Base-by-base conservation (phyloP, 2,797 vertebrate species). In the Peromyscus aztecus region DNA sequence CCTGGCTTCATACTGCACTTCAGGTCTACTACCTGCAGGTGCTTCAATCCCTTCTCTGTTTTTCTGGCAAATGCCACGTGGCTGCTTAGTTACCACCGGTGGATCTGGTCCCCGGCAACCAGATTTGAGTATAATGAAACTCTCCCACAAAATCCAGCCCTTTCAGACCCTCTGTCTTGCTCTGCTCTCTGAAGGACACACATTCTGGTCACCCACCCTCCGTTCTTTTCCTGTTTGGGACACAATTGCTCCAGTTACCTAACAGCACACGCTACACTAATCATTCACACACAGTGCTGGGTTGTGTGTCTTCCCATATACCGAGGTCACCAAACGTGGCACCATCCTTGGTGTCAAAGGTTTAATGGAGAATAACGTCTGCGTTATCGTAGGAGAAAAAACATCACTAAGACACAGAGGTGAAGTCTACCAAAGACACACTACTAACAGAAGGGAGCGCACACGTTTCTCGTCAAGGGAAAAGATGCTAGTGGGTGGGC, bases 351-450 rank as follows among this genome's bases (percentile, higher is more conserved):
- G 37, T 40, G 75, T 29, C 7, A 17, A 29, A 9, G 29, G 3
- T 0, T 6, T 12, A 14, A 43, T 37, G 46, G 59, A 83, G 23
- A 31, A 46, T 0, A 12, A 4, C 0, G 4, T 13, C 31, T 31
- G 4, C 0, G 0, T 16, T 27, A 76, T 2, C 2, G n/a, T 0
- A 11, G 49, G 24, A 80, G 21, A 37, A 59, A 37, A 46, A 46
- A 37, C 31, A 12, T 11, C 40, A 57, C 27, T 12, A 23, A 46
- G 8, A 14, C 0, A 4, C 21, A 21, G 0, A 0, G 19, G 7
- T 0, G 5, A 31, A 67, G 78, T 17, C 71, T 6, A 1, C 21
- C 16, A 9, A 27, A 14, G n/a, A 67, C 55, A 24, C 0, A 0
- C 5, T 9, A 10, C 27, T 4, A 4, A 34, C 2, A 59, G 78